phyloP scores from a whole-genome alignment of 2,888 invertebrate genomes.

The Perizoma flavofasciatum region DNA sequence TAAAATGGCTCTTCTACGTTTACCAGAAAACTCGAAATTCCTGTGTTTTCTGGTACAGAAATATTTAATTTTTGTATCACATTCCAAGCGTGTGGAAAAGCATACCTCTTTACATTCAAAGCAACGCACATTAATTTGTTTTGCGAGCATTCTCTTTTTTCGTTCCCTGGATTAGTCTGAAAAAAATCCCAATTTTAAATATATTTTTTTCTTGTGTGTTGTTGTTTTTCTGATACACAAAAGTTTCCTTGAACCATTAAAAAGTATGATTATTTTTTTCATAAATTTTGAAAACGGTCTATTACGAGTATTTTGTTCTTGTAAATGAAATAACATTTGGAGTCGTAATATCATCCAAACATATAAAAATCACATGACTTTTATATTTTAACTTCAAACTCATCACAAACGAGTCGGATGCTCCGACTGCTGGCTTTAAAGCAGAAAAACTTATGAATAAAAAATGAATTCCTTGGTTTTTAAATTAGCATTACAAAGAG shows the following conservation, averaged over 20 bases:
- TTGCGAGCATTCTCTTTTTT: conserved; percentile 42
- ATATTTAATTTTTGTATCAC: conserved; percentile 33
- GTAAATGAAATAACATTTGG: not conserved
- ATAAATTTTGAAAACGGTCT: too few relatives aligned
- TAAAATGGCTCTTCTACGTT: conserved; percentile 14
- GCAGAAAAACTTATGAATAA: conserved; percentile 83
- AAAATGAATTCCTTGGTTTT: conserved; percentile 83
- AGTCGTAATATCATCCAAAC: conserved; percentile 37
- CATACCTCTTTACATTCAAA: conserved; percentile 47
- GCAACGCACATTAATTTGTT: conserved; percentile 51
- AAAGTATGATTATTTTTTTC: too few relatives aligned
- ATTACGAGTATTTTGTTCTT: too few relatives aligned
- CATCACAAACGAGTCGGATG: conserved; percentile 74
- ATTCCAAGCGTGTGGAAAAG: conserved; percentile 44
- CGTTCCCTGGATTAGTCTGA: conserved; percentile 40
- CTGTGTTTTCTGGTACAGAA: conserved; percentile 22
- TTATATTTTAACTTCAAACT: conserved; percentile 64
- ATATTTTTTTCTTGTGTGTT: too few relatives aligned
- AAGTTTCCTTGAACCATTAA: too few relatives aligned
- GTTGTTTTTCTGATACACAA: too few relatives aligned
- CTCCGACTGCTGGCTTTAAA: conserved; percentile 77
- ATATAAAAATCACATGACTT: conserved; percentile 56
- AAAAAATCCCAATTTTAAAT: too few relatives aligned
- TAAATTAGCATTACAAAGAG: conserved; percentile 83
- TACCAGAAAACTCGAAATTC: conserved; percentile 29